Percentiles rank a stretch among this genome's conserved stretches.
phyloP scores from a whole-genome alignment of 2,888 invertebrate species.

The Psococerastis gibbosa region DNA sequence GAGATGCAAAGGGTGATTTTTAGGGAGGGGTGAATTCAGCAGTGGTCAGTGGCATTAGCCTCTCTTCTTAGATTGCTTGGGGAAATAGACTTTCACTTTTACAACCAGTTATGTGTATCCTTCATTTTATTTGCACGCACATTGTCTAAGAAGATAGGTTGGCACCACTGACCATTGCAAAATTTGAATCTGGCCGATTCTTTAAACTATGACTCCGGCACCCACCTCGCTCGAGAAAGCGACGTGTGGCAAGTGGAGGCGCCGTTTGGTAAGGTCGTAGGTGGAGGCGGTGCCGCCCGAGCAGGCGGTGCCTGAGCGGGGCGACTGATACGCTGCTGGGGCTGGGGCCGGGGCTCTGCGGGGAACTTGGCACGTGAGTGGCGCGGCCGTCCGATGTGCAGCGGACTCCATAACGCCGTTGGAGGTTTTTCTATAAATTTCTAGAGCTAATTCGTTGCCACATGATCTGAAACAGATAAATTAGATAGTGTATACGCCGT shows the following conservation, averaged over 20 bases:
- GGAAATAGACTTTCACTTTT: too few relatives aligned
- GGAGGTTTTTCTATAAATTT: constrained; percentile 44
- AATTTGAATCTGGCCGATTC: constrained; percentile 5
- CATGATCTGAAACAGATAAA: constrained; percentile 44
- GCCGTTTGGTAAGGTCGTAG: constrained; percentile 32
- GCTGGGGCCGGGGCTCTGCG: constrained; percentile 11
- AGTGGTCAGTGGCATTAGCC: too few relatives aligned
- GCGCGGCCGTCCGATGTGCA: constrained; percentile 15
- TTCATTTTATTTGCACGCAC: too few relatives aligned
- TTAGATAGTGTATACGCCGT: too few relatives aligned
- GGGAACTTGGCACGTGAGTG: constrained; percentile 18
- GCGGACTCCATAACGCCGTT: constrained; percentile 25
- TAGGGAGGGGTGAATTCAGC: too few relatives aligned
- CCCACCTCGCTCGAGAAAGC: constrained; percentile 84
- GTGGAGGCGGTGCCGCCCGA: constrained; percentile 31
- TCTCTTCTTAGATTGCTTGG: too few relatives aligned
- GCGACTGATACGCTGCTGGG: constrained; percentile 19
- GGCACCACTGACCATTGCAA: constrained; percentile 10
- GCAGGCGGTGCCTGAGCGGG: constrained; percentile 44
- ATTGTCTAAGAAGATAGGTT: too few relatives aligned
- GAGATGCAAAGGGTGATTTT: too few relatives aligned
- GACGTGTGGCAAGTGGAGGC: constrained; percentile 58
- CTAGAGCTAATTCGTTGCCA: constrained; percentile 47
- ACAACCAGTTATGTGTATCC: too few relatives aligned
- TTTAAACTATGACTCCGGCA: constrained; percentile 64